Conservation (phyloP, 1,140 invertebrate genomes). For the Drosophila parvula region DNA sequence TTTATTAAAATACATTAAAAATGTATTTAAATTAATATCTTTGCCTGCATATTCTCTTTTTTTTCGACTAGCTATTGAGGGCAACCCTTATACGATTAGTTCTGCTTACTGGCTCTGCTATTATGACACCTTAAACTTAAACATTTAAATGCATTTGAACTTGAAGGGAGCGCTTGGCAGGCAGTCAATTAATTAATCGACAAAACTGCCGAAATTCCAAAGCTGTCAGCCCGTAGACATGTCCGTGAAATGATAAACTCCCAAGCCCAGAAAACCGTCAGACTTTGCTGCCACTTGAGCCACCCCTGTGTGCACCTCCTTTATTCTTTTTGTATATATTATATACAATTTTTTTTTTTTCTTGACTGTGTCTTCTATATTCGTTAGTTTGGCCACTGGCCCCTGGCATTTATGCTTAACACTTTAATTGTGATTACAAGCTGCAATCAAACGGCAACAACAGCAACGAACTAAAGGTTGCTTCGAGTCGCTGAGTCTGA, state of each 20-base stretch:
- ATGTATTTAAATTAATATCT: neutral
- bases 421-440: conserved; percentile 83
- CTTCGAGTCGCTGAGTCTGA: conserved; percentile 43
- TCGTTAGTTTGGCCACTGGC: conserved; percentile 64
- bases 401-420: conserved; percentile 79
- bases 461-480: conserved; percentile 31
- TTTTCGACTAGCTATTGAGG: neutral
- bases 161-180: conserved; percentile 25
- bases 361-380: conserved; percentile 40
- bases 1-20: neutral
- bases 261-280: conserved; percentile 43
- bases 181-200: conserved; percentile 62
- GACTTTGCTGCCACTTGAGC: conserved; percentile 42
- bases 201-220: conserved; percentile 62
- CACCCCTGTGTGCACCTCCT: conserved; percentile 60
- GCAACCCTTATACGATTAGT: neutral
- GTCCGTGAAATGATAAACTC: conserved; percentile 69
- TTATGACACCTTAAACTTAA: conserved; percentile 25
- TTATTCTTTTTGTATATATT: conserved; percentile 6
- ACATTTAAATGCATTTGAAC: conserved; percentile 41
- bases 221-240: conserved; percentile 67
- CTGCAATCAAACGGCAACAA: conserved; percentile 70
- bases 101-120: conserved; percentile 6
- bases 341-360: conserved; percentile 37
- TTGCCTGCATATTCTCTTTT: no score